These are phyloP conservation scores for Argyresthia goedartella DNA, from an alignment of 2,888 invertebrate species.

Conservation along the genomic window DNA sequence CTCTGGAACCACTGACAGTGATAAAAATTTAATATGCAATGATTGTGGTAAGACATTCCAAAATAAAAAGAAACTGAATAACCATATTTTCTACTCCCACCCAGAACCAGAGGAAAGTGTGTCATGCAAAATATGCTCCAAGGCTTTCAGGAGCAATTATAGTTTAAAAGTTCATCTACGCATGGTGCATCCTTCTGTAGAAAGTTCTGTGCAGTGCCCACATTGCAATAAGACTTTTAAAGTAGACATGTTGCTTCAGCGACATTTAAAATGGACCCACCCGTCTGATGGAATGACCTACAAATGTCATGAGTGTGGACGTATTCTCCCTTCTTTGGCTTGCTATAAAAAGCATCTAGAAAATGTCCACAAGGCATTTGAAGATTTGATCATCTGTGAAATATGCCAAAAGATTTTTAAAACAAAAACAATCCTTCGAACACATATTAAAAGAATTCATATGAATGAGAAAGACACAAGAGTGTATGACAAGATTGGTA, in stretches of 20 bases:
- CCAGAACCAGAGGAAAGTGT: slow-evolving; percentile 20
- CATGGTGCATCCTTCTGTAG: slow-evolving; percentile 22
- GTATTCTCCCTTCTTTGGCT: slow-evolving; percentile 18
- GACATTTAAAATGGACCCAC: slow-evolving; percentile 29
- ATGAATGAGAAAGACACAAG: slow-evolving; percentile 6
- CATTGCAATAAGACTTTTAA: slow-evolving; percentile 25
- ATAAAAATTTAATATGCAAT: slow-evolving; percentile 16
- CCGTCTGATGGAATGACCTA: slow-evolving; percentile 24
- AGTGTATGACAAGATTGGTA: slow-evolving; percentile 12
- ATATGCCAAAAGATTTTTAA: slow-evolving; percentile 16
- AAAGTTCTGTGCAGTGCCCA: slow-evolving; percentile 18
- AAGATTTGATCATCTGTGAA: slow-evolving; percentile 10
- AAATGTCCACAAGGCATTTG: slow-evolving; percentile 19
- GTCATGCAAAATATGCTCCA: slow-evolving; percentile 21
- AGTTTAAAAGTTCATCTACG: slow-evolving; percentile 26
- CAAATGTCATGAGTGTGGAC: slow-evolving; percentile 23
- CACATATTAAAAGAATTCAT: slow-evolving; percentile 13
- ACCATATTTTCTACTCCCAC: slow-evolving; percentile 29
- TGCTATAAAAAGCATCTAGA: slow-evolving; percentile 21
- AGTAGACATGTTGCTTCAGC: slow-evolving; percentile 23
- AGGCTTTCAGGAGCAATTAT: slow-evolving; percentile 24
- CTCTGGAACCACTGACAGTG: slow-evolving; percentile 20
- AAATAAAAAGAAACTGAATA: slow-evolving; percentile 24
- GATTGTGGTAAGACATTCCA: slow-evolving; percentile 23
- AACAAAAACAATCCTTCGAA: slow-evolving; percentile 9